Base-by-base conservation (phyloP, 2,797 vertebrate genomes). In the Crax fasciolata region DNA sequence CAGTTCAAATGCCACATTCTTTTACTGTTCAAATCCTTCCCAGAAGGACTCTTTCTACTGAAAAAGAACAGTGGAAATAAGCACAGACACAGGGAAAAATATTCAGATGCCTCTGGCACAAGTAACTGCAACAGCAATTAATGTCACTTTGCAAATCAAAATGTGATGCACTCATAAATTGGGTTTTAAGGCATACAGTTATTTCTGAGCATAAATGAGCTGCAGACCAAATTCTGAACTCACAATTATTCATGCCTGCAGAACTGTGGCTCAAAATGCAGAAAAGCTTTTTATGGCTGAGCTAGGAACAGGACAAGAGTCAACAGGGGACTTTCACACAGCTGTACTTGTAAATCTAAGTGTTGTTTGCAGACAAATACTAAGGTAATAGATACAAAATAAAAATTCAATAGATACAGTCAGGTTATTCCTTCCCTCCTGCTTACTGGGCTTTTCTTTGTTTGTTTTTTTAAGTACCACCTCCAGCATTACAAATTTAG, bases 61-160 rank as follows among this genome's bases (percentile, higher is more conserved):
- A 23, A 54, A 91, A 87, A 57, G 70, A 91, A 49, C 39, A 75
- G 74, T 49, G 49, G 71, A 46, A 78, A 12, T 52, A 68, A 88
- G 57, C 43, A 75, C 13, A 87, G 68, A 72, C 1, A 2, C 17
- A 11, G 62, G 89, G 54, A 32, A 87, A 84, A 73, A 84, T 73
- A 90, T 49, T 75, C 75, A 59, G 73, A 68, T 49, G 93, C 93
- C 94, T 75, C 68, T 72, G 72, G 95, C 91, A 80, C 10, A 28
- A 87, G 65, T 44, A 72, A 63, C 59, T 75, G 90, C 78, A 83
- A 80, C 70, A 68, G 90, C 81, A 95, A 73, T 95, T 94, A 94
- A 93, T 76, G 94, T 86, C 87, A 88, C 70, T 94, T 88, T 66
- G 79, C 82, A 81, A 93, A 91, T 70, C 82, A 88, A 84, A 92